These are phyloP conservation scores for Drosophila gaucha DNA, from an alignment of 2,888 invertebrate species.

Conservation along the genomic window DNA sequence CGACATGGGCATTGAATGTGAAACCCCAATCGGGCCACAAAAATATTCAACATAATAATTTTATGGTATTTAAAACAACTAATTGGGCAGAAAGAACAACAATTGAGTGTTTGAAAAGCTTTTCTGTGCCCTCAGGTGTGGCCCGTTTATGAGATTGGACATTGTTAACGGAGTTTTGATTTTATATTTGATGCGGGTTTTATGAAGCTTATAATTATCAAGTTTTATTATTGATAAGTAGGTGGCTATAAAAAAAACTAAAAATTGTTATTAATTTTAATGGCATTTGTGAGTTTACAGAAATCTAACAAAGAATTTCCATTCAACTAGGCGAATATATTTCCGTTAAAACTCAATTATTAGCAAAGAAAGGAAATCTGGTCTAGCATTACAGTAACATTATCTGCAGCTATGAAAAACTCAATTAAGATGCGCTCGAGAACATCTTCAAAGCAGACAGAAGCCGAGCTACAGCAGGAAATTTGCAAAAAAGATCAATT, in stretches of 20 bases:
- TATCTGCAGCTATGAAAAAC: slow-evolving; percentile 38
- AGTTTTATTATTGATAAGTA: slow-evolving; percentile 27
- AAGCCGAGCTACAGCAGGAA: slow-evolving; percentile 37
- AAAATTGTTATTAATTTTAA: slow-evolving; percentile 4
- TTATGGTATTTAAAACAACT: slow-evolving; percentile 67
- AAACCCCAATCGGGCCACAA: slow-evolving; percentile 36
- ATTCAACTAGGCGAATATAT: not conserved
- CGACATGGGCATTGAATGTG: slow-evolving; percentile 39
- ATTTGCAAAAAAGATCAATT: slow-evolving; percentile 72
- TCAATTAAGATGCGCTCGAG: slow-evolving; percentile 59
- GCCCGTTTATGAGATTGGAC: slow-evolving; percentile 27
- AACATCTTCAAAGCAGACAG: slow-evolving; percentile 23
- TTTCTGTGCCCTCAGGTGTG: slow-evolving; percentile 47
- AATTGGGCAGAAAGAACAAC: slow-evolving; percentile 56
- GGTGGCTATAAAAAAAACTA: slow-evolving; percentile 5
- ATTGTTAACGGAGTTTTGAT: slow-evolving; percentile 30
- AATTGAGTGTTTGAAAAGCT: slow-evolving; percentile 37
- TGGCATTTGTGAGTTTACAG: not conserved
- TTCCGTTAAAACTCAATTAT: not conserved
- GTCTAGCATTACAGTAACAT: slow-evolving; percentile 41
- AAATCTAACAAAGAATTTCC: not conserved
- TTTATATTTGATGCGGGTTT: slow-evolving; percentile 23
- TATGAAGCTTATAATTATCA: slow-evolving; percentile 35
- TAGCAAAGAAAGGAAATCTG: slow-evolving; percentile 42
- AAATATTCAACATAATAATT: slow-evolving; percentile 55